Conservation (phyloP, 2,113 vertebrate species). For the Hipposideros armiger region DNA sequence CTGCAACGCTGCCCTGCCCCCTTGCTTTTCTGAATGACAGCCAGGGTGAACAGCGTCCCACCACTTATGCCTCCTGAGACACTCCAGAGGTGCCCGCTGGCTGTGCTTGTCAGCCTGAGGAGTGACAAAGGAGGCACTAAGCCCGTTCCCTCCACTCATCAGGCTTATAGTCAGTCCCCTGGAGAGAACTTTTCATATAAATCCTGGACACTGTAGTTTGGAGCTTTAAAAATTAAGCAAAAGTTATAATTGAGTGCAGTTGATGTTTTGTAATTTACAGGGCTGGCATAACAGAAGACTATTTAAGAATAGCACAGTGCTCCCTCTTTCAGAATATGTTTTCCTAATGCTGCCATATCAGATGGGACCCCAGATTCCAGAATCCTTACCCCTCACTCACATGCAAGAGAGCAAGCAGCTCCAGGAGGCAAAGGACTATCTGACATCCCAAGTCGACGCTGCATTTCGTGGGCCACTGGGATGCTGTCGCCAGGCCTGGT, state of each 20-base stretch:
- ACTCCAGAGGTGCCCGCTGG: accelerated
- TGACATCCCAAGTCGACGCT: accelerated
- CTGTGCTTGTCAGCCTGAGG: background rate
- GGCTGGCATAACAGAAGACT: background rate
- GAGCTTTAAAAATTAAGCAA: background rate
- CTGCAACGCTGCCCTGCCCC: accelerated
- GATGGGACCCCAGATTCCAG: background rate
- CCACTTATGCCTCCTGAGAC: background rate
- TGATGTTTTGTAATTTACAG: background rate
- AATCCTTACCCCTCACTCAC: background rate
- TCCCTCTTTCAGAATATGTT: background rate
- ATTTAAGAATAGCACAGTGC: background rate
- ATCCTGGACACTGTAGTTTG: background rate
- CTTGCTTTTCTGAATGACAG: background rate
- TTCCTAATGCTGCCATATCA: background rate
- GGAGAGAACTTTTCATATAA: background rate
- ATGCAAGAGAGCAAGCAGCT: background rate
- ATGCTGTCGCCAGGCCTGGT: background rate
- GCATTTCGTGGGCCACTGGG: background rate
- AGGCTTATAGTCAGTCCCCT: background rate
- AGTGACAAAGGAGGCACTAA: background rate
- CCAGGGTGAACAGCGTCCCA: too few relatives aligned
- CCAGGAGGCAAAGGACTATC: background rate
- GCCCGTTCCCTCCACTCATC: background rate
- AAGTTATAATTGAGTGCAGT: background rate